Evolutionary conservation across 2,113 vertebrate species (phyloP), one percentile per base, ranked within the genome.

Genomic region (Amblyornis subalaris): DNA sequence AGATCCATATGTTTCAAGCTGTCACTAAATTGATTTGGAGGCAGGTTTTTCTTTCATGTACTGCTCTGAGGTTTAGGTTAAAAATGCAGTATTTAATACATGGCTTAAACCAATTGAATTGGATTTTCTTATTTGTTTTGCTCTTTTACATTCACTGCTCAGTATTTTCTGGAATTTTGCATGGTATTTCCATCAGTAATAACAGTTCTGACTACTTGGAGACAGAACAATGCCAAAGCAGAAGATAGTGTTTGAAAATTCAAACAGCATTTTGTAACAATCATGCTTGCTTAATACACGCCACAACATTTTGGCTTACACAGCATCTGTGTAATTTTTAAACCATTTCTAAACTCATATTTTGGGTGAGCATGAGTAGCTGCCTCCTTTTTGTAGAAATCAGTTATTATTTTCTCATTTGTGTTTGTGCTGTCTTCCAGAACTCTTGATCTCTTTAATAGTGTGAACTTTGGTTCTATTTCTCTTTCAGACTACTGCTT

Each of bases 1-100:
- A 94, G 74, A 87, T 75, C 78, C 42, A 66, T 92, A 57, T 95
- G 57, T 89, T 93, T 82, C 71, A 94, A 95, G 45, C 64, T 95
- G 70, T 91, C 79, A 73, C 54, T 89, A 64, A 92, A 82, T 73
- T 91, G 53, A 83, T 90, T 75, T 92, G 79, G 72, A 93, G 64
- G 44, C 73, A 93, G 83, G 61, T 83, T 73, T 89, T 94, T 89
- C 67, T 92, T 93, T 93, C 14, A 90, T 96, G 81, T 86, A 66
- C 61, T 81, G 54, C 58, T 92, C 73, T 90, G 64, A 81, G 35
- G 29, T 13, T 75, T 91, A 77, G 69, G 44, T 77, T 84, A 80
- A 94, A 95, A 84, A 42, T 4, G 35, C 20, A 86, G 75, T 92
- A 74, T 96, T 88, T 65, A 45, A 81, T 87, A 67, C 48, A 86